A percentile compares a stretch with the other conserved stretches of the same genome.
phyloP scores from a whole-genome alignment of 2,888 invertebrate species.

The Lingula anatina region DNA sequence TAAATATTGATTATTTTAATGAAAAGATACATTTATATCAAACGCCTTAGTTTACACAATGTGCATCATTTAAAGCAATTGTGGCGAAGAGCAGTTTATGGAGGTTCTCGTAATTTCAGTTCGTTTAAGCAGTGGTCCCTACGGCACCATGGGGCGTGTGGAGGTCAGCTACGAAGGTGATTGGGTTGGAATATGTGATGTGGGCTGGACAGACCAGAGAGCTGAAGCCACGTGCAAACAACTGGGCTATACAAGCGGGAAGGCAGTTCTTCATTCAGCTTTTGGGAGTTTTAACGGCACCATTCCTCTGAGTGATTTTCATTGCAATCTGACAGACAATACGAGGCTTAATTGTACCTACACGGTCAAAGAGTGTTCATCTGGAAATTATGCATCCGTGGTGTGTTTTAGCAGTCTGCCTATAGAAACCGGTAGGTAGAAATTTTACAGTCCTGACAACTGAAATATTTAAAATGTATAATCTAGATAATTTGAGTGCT shows the following conservation, averaged over 20 bases:
- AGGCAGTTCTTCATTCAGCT: background rate
- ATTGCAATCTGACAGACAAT: too few relatives aligned
- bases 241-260: conserved; percentile 27
- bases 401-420: conserved; percentile 24
- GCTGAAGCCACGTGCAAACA: conserved; percentile 30
- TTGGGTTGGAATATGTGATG: conserved; percentile 34
- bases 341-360: too few relatives aligned
- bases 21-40: background rate
- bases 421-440: conserved; percentile 17
- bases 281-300: conserved; percentile 19
- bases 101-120: too few relatives aligned
- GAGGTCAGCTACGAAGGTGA: conserved; percentile 33
- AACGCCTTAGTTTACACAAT: too few relatives aligned
- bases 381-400: conserved; percentile 23
- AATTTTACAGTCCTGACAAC: too few relatives aligned
- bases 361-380: too few relatives aligned
- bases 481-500: too few relatives aligned
- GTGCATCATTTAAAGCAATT: too few relatives aligned
- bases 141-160: conserved; percentile 26
- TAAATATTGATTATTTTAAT: too few relatives aligned
- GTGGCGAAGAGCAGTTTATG: too few relatives aligned
- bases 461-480: too few relatives aligned
- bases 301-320: too few relatives aligned
- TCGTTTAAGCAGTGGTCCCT: conserved; percentile 18
- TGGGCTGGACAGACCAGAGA: conserved; percentile 31